Percentiles rank a stretch among this genome's conserved stretches.
Evolutionary conservation across 1,140 invertebrate genomes (phyloP).

Genomic region (Mylabris phalerata): DNA sequence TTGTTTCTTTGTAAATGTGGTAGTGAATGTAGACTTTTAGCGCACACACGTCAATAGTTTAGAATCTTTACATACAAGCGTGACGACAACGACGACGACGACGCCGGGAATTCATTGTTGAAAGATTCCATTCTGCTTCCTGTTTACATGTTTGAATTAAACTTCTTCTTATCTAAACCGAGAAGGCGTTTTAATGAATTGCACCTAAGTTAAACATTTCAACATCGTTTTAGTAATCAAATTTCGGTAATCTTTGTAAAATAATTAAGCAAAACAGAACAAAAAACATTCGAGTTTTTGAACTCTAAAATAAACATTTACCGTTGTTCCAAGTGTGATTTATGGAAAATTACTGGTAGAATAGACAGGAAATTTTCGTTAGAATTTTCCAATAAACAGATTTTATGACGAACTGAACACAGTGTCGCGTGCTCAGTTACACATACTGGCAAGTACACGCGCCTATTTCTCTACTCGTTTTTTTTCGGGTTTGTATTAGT

Average conservation of each 20-base stretch:
- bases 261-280: no score
- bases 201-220: constrained; percentile 10
- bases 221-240: background rate
- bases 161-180: constrained; percentile 15
- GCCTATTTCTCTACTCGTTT: background rate
- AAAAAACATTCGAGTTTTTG: no score
- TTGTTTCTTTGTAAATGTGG: background rate
- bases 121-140: constrained; percentile 1
- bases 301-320: no score
- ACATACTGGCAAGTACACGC: background rate
- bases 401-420: no score
- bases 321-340: no score
- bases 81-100: constrained; percentile 3
- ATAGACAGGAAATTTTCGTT: no score
- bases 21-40: no score
- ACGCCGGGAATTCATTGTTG: constrained; percentile 2
- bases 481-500: background rate
- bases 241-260: no score
- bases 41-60: constrained; percentile 10
- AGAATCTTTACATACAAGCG: background rate
- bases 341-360: no score
- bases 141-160: constrained; percentile 13
- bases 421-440: background rate
- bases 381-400: no score
- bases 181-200: constrained; percentile 12